These are phyloP conservation scores for Lasioglossum leucozonium DNA, from an alignment of 2,888 invertebrate species.

Conservation along the genomic window DNA sequence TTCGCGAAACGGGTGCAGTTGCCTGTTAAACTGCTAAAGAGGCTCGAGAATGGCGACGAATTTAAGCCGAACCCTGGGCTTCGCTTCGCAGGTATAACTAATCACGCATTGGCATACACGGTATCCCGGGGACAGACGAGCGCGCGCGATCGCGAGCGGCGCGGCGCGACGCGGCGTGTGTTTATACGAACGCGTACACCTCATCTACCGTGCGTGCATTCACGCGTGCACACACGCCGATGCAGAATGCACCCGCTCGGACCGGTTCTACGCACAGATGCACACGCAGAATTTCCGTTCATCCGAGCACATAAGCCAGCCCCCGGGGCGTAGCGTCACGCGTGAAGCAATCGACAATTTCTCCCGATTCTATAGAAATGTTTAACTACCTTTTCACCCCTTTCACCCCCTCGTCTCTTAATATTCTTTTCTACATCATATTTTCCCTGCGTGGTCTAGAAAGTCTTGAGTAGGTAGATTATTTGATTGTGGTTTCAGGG, in stretches of 20 bases:
- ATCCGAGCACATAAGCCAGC: slow-evolving; percentile 46
- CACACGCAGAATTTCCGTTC: slow-evolving; percentile 62
- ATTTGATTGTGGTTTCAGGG: too few species aligned
- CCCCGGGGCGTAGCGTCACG: slow-evolving; percentile 26
- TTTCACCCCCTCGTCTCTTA: not conserved
- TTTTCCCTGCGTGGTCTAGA: too few species aligned
- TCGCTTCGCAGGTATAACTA: slow-evolving; percentile 68
- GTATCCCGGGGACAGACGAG: not conserved
- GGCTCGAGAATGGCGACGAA: slow-evolving; percentile 67
- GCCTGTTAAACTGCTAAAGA: slow-evolving; percentile 72
- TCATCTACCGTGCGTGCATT: slow-evolving; percentile 43
- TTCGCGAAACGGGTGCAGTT: slow-evolving; percentile 69
- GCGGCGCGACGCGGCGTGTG: slow-evolving; percentile 4
- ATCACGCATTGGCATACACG: slow-evolving; percentile 70
- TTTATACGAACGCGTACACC: slow-evolving; percentile 34
- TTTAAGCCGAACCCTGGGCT: slow-evolving; percentile 69
- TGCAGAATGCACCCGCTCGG: slow-evolving; percentile 29
- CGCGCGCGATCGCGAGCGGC: slow-evolving; percentile 10
- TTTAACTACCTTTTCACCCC: not conserved
- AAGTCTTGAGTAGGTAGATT: too few species aligned
- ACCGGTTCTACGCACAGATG: slow-evolving; percentile 54
- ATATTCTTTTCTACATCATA: too few species aligned
- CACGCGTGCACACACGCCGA: slow-evolving; percentile 37
- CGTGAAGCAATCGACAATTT: slow-evolving; percentile 42
- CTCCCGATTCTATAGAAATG: slow-evolving; percentile 26